These are phyloP conservation scores for Zootermopsis nevadensis DNA, from an alignment of 2,888 invertebrate species.

Conservation along the genomic window DNA sequence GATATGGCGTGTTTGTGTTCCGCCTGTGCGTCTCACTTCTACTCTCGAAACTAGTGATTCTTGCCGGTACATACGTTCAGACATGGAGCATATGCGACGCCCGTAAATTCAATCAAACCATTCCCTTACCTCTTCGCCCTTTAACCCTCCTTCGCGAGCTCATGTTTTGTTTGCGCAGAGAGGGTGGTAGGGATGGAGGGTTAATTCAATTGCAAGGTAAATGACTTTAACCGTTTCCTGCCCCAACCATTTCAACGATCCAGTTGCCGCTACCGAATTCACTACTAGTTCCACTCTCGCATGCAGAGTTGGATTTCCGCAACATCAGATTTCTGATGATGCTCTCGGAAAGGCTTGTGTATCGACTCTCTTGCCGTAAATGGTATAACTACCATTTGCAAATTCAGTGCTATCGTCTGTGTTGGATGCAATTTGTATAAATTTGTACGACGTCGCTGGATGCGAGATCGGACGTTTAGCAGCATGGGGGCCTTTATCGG, in stretches of 20 bases:
- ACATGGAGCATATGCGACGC: conserved; percentile 34
- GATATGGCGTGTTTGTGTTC: background rate
- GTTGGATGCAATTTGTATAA: too few relatives aligned
- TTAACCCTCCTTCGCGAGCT: background rate
- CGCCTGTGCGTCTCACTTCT: background rate
- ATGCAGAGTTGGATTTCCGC: conserved; percentile 29
- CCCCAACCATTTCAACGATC: background rate
- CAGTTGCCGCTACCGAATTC: background rate
- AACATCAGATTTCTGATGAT: conserved; percentile 12
- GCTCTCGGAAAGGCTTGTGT: background rate
- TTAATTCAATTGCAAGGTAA: conserved; percentile 51
- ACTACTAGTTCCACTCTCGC: background rate
- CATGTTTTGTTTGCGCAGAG: conserved; percentile 44
- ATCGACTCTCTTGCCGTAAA: background rate
- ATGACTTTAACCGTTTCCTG: conserved; percentile 50
- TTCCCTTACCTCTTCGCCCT: background rate
- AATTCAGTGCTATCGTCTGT: too few relatives aligned
- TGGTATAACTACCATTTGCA: background rate
- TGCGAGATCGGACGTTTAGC: too few relatives aligned
- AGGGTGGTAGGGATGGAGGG: conserved; percentile 15
- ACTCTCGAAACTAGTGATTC: background rate
- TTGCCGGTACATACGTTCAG: background rate
- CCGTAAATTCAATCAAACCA: conserved; percentile 36
- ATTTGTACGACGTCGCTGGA: too few relatives aligned
- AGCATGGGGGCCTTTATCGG: too few relatives aligned